These are phyloP conservation scores for Etia nguti DNA, from an alignment of 2,113 vertebrate species.

Conservation along the genomic window DNA sequence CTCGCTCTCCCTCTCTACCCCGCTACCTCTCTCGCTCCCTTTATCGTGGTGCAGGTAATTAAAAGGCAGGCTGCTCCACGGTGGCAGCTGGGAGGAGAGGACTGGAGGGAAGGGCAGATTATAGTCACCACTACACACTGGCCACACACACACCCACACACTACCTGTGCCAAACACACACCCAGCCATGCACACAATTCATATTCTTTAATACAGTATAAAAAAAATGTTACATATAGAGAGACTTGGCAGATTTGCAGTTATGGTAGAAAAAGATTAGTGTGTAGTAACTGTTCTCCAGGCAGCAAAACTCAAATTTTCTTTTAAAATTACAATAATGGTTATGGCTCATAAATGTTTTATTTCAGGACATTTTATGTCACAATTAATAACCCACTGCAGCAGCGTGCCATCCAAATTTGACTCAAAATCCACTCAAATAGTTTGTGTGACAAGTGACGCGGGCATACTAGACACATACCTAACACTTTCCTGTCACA, in stretches of 20 bases:
- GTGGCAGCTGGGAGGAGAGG: conserved; percentile 51
- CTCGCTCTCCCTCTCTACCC: background rate
- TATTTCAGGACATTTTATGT: conserved; percentile 3
- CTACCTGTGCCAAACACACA: background rate
- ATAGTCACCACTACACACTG: conserved; percentile 21
- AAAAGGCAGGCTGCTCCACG: conserved; percentile 60
- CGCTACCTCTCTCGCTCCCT: background rate
- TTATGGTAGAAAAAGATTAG: background rate
- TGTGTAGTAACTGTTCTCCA: background rate
- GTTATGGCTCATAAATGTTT: background rate
- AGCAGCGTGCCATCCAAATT: background rate
- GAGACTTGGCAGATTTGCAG: background rate
- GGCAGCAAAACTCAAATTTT: background rate
- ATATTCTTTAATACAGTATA: background rate
- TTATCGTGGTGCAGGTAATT: conserved; percentile 61
- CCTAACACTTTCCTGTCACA: background rate
- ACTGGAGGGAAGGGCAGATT: conserved; percentile 46
- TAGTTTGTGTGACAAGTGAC: background rate
- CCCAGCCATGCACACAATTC: background rate
- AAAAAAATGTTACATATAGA: background rate
- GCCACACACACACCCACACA: background rate
- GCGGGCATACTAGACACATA: background rate
- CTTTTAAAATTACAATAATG: background rate
- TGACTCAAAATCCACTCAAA: background rate
- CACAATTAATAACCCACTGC: background rate